Base-by-base conservation (phyloP, 1,140 invertebrate species). In the Brachionus rotundiformis region DNA sequence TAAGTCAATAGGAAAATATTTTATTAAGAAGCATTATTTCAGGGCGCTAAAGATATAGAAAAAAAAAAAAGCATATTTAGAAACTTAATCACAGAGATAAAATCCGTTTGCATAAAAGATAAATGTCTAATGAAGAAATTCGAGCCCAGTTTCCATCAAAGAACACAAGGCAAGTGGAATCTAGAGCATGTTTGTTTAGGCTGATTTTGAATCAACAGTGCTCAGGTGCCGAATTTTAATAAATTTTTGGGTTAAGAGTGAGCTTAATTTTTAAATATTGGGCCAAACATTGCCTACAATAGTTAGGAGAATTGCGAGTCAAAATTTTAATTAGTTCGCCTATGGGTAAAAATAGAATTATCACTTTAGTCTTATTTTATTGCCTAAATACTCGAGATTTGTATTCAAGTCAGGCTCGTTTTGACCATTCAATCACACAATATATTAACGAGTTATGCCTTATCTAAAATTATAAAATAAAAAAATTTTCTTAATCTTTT, bases 371-470 rank as follows among this genome's bases (percentile, higher is more conserved):
- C 47, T 54, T 54, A n/a, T 23, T 8, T 54, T 54, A 54, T 54
- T 23, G 47, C 47, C 47, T 49, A 16, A 49, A 49, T 54, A 54
- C 16, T 54, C 47, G n/a, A 54, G 47, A 54, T 19, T n/a, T n/a
- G 7, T 54, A 54, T 54, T 25, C 47, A 63, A 63, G 61, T 63
- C 61, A 63, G 61, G 61, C 25, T 29, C 25, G 29, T 63, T 63
- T 27, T 63, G 61, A 63, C 61, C 61, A 63, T 63, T 63, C 29
- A 63, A 29, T 27, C 29, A 29, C 29, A 63, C 29, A 29, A 63
- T 29, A 63, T 54, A 54, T 54, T 54, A 23, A 23, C 47, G n/a
- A 54, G 47, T 19, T 54, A 10, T 54, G 47, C 23, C 19, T 54
- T 54, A 54, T 25, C 47, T 54, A 54, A 16, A 54, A 54, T 54